These are phyloP conservation scores for Euleptes europaea DNA, from an alignment of 2,113 vertebrate genomes.

Conservation along the genomic window DNA sequence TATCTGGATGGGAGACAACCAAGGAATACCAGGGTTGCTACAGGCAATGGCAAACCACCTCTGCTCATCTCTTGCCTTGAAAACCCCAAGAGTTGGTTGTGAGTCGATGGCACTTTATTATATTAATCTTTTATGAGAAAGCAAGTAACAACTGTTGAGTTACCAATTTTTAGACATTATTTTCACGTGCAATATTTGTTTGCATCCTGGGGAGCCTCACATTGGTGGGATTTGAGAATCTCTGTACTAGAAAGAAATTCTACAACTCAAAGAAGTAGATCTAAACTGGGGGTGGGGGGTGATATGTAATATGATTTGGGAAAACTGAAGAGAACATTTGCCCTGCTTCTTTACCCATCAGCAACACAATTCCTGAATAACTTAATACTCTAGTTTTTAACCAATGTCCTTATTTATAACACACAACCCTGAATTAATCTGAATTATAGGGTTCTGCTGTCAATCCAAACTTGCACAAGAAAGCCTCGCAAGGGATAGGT, in stretches of 20 bases:
- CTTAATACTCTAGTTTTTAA: not conserved
- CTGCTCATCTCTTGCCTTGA: no score
- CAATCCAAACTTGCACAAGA: no score
- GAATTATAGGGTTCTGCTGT: no score
- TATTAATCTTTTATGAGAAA: not conserved
- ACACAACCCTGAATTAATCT: not conserved
- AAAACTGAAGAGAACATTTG: no score
- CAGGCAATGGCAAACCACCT: no score
- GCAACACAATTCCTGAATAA: not conserved
- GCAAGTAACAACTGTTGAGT: not conserved
- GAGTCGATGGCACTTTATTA: no score
- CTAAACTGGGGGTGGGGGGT: not conserved
- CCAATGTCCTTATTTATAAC: not conserved
- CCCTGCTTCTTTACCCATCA: not conserved
- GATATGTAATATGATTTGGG: not conserved
- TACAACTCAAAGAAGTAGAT: no score
- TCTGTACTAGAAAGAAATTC: not conserved
- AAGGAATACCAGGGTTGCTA: no score
- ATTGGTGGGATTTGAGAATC: not conserved
- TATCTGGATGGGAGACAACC: no score
- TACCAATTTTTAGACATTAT: not conserved
- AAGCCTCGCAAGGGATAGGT: no score
- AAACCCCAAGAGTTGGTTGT: no score
- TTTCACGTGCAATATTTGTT: not conserved
- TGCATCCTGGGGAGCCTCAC: no score